A percentile compares a stretch with the other conserved stretches of the same genome.
Conservation (phyloP, 2,113 vertebrate genomes). For the Chitala chitala region DNA sequence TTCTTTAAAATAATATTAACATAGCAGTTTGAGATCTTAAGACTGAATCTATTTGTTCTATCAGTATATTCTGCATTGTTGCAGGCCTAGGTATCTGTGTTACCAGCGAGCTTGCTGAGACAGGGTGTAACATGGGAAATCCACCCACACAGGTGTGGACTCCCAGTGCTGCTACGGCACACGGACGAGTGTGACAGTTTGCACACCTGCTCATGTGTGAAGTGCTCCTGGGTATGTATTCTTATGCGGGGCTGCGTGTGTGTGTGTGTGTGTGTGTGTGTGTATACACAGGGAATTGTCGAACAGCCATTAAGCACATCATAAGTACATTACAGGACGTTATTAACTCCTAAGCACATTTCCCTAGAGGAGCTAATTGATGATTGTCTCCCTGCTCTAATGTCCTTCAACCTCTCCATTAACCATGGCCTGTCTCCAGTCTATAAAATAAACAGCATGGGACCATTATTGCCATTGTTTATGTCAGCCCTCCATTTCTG, state of each 20-base stretch:
- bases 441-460: not conserved
- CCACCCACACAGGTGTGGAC: no score
- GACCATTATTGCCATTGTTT: constrained; percentile 4
- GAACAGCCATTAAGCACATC: not conserved
- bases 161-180: no score
- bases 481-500: not conserved
- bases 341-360: not conserved
- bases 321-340: not conserved
- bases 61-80: no score
- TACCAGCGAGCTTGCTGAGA: no score
- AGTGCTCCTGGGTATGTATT: not conserved
- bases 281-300: not conserved
- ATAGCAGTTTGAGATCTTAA: not conserved
- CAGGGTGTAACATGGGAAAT: no score
- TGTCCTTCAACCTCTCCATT: not conserved
- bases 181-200: no score
- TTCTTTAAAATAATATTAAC: no score
- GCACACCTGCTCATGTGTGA: no score
- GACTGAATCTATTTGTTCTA: no score
- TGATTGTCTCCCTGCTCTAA: not conserved
- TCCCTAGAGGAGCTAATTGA: not conserved
- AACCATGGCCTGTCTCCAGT: not conserved
- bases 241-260: not conserved
- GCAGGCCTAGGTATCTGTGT: no score
- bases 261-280: not conserved